phyloP scores from a whole-genome alignment of 2,888 invertebrate species.

The Cantharis lateralis region DNA sequence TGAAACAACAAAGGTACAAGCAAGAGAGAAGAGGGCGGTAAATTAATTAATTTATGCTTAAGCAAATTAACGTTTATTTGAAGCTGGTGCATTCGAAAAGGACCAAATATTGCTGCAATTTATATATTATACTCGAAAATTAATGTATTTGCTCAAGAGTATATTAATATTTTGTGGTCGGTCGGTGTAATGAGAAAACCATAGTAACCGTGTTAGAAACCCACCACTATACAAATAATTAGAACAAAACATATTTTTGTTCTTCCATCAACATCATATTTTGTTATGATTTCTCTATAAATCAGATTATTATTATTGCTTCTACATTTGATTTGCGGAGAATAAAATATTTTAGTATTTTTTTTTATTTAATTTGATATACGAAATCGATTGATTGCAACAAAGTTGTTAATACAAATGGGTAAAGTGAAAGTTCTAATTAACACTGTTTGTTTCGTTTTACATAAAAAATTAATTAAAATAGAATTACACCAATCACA shows the following conservation, averaged over 20 bases:
- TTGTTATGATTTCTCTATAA: neutral
- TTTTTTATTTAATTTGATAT: neutral
- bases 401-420: neutral
- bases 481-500: neutral
- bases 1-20: neutral
- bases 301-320: neutral
- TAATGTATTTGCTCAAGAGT: too few relatives aligned
- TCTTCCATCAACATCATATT: neutral
- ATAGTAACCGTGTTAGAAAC: neutral
- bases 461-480: neutral
- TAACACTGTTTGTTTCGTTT: neutral
- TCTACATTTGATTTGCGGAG: neutral
- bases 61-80: neutral
- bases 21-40: neutral
- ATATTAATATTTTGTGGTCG: too few relatives aligned
- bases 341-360: neutral
- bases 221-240: neutral
- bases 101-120: neutral
- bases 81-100: neutral
- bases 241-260: neutral
- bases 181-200: neutral
- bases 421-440: neutral
- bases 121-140: too few relatives aligned
- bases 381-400: neutral
- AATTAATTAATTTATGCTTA: neutral